Percentiles rank a stretch among this genome's conserved stretches.
Evolutionary conservation across 2,113 vertebrate genomes (phyloP).

Genomic region (Pogonocichla stellata): DNA sequence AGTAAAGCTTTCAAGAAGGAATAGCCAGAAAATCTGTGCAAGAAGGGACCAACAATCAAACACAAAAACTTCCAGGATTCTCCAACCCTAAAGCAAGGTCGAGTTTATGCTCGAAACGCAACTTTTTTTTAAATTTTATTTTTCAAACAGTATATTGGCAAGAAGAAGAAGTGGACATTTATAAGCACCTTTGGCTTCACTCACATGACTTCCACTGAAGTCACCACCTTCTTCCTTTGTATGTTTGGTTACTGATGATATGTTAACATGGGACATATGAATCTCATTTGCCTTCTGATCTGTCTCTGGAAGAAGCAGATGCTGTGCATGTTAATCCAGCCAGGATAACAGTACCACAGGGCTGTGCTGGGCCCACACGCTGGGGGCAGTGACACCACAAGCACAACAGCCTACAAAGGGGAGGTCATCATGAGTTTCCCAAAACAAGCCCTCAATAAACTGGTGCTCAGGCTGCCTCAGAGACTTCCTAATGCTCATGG

Average conservation of each 20-base stretch:
- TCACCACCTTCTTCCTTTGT: neutral
- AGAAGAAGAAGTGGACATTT: neutral
- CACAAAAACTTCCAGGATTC: neutral
- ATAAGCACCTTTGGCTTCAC: neutral
- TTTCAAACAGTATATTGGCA: neutral
- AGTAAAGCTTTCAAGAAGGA: constrained; percentile 6
- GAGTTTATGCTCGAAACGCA: neutral
- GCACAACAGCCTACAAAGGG: neutral
- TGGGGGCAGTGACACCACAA: neutral
- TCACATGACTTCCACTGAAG: neutral
- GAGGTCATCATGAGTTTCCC: neutral
- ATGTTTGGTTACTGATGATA: neutral
- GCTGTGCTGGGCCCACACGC: neutral
- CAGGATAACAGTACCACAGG: neutral
- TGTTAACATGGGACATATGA: neutral
- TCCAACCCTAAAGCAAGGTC: neutral
- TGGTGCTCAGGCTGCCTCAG: neutral
- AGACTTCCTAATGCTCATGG: neutral
- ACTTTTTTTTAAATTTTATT: neutral
- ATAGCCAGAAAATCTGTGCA: neutral
- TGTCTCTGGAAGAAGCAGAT: neutral
- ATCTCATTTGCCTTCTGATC: neutral
- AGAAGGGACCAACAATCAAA: neutral
- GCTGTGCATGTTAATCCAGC: neutral
- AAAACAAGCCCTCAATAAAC: neutral